phyloP scores from a whole-genome alignment of 1,140 invertebrate genomes.

The Brachionus rotundiformis region DNA sequence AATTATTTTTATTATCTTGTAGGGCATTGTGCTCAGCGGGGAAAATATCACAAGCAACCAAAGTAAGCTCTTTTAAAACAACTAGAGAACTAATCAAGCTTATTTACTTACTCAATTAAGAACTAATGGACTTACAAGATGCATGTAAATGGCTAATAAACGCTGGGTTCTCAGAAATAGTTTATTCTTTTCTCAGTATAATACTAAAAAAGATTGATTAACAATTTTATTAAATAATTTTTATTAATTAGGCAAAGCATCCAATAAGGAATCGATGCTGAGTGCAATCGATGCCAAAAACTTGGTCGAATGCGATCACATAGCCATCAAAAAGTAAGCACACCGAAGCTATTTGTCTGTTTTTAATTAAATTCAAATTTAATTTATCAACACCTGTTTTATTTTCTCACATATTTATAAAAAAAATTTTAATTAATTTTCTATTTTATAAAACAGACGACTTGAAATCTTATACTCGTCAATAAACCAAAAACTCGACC shows the following conservation, averaged over 20 bases:
- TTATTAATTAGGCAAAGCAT: background rate
- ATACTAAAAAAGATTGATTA: too few species aligned
- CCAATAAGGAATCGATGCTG: background rate
- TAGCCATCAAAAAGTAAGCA: constrained; percentile 26
- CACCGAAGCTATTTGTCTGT: background rate
- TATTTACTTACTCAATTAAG: background rate
- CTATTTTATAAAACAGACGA: constrained; percentile 41
- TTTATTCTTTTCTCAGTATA: constrained; percentile 9
- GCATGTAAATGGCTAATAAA: constrained; percentile 20
- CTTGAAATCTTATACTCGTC: constrained; percentile 40
- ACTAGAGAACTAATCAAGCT: background rate
- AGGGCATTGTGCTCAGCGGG: background rate
- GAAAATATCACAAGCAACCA: background rate
- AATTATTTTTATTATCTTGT: background rate
- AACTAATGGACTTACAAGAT: background rate
- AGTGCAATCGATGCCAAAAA: background rate
- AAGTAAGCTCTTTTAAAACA: background rate
- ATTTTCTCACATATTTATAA: background rate
- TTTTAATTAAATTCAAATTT: background rate
- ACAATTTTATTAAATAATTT: too few species aligned
- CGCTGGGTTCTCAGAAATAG: background rate
- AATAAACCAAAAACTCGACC: constrained; percentile 18
- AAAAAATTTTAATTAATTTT: constrained; percentile 38
- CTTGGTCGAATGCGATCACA: constrained; percentile 7
- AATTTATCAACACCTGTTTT: constrained; percentile 18